A percentile compares a stretch with the other conserved stretches of the same genome.
These are phyloP conservation scores for Labia minor DNA, from an alignment of 2,888 invertebrate genomes.

Conservation along the genomic window DNA sequence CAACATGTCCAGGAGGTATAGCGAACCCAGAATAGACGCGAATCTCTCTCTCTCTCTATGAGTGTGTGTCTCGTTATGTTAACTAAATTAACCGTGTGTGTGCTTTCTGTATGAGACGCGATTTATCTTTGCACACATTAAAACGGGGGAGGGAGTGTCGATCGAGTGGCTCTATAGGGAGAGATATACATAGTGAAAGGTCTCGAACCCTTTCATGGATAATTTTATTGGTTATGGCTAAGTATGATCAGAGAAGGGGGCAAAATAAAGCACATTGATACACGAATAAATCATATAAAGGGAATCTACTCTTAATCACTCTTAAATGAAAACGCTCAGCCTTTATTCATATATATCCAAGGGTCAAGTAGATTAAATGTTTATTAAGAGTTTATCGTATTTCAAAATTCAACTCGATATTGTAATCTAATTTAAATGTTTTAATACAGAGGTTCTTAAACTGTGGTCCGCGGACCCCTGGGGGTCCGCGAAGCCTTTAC, in stretches of 20 bases:
- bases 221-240: background rate
- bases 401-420: no score
- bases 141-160: background rate
- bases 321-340: background rate
- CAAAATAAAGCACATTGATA: constrained; percentile 13
- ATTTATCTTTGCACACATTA: constrained; percentile 3
- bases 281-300: background rate
- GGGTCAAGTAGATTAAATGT: no score
- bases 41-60: background rate
- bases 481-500: no score
- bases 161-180: background rate
- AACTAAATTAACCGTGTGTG: constrained; percentile 2
- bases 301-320: background rate
- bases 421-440: no score
- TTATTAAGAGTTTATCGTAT: no score
- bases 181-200: background rate
- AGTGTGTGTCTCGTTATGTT: background rate
- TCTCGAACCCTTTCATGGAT: background rate
- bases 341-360: background rate
- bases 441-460: no score
- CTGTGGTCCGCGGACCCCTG: no score
- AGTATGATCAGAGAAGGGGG: background rate
- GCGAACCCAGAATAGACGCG: background rate
- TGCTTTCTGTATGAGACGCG: constrained; percentile 1
- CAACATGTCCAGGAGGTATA: no score